A percentile compares a stretch with the other conserved stretches of the same genome.
Conservation (phyloP, 2,888 invertebrate genomes). For the Gymnosoma rotundatum region DNA sequence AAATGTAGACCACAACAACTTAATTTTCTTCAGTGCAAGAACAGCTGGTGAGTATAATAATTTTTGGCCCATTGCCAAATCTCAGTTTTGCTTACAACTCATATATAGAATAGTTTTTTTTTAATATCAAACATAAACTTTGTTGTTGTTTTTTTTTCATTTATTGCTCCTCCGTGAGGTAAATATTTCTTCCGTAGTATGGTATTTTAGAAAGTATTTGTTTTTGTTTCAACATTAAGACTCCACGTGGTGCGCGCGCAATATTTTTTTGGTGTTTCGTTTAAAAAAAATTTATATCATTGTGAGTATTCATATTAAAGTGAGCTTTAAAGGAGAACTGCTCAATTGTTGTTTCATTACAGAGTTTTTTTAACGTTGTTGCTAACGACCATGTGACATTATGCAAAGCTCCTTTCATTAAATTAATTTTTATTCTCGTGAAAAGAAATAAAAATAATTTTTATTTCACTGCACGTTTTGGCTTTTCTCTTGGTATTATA, state of each 20-base stretch:
- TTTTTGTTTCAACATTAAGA: slow-evolving; percentile 66
- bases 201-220: slow-evolving; percentile 56
- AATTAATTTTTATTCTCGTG: background rate
- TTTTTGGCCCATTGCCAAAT: slow-evolving; percentile 69
- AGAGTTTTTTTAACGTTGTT: slow-evolving; percentile 16
- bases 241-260: slow-evolving; percentile 83
- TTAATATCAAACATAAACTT: slow-evolving; percentile 45
- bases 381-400: slow-evolving; percentile 57
- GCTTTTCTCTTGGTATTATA: slow-evolving; percentile 28
- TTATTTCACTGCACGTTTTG: slow-evolving; percentile 13
- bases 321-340: slow-evolving; percentile 8
- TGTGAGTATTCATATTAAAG: background rate
- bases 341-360: slow-evolving; percentile 29
- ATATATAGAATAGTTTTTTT: slow-evolving; percentile 9
- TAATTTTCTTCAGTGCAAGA: slow-evolving; percentile 44
- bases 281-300: slow-evolving; percentile 1
- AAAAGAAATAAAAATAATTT: slow-evolving; percentile 40
- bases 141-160: slow-evolving; percentile 7
- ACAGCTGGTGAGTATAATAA: slow-evolving; percentile 60
- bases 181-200: slow-evolving; percentile 56
- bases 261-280: slow-evolving; percentile 55
- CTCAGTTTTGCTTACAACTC: slow-evolving; percentile 35
- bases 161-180: slow-evolving; percentile 56
- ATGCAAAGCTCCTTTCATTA: slow-evolving; percentile 35
- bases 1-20: background rate